These are phyloP conservation scores for Pasiphila rectangulata DNA, from an alignment of 2,888 invertebrate species.

Conservation along the genomic window DNA sequence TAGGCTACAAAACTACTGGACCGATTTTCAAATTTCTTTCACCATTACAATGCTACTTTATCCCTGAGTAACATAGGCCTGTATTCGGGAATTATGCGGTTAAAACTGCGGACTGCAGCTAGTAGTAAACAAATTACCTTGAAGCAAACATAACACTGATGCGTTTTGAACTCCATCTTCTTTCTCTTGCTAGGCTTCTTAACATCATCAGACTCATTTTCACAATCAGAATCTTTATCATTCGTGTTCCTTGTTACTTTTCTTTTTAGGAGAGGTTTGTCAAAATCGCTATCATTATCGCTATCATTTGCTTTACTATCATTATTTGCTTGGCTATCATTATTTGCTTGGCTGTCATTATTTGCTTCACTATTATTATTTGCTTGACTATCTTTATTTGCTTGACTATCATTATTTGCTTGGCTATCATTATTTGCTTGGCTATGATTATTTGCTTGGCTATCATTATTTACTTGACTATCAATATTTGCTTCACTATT, in stretches of 20 bases:
- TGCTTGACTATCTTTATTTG: too few species aligned
- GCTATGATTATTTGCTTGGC: background rate
- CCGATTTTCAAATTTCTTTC: too few species aligned
- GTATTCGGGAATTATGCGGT: too few species aligned
- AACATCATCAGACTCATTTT: constrained; percentile 7
- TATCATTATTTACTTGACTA: too few species aligned
- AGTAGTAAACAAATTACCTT: too few species aligned
- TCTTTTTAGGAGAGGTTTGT: constrained; percentile 7
- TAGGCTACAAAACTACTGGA: too few species aligned
- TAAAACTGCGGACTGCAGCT: too few species aligned
- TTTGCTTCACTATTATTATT: too few species aligned
- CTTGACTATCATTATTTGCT: too few species aligned
- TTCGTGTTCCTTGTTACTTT: background rate
- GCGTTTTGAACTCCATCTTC: constrained; percentile 47
- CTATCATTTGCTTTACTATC: background rate
- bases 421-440: background rate
- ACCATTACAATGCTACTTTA: too few species aligned
- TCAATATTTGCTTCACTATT: background rate
- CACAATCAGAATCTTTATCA: constrained; percentile 6
- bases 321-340: background rate
- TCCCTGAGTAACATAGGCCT: too few species aligned
- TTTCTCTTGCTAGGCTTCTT: constrained; percentile 17
- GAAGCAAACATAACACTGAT: constrained; percentile 67
- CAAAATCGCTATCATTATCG: constrained; percentile 3
- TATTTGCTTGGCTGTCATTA: too few species aligned